phyloP scores from a whole-genome alignment of 2,797 vertebrate genomes.

The Orientallactaga sibirica region DNA sequence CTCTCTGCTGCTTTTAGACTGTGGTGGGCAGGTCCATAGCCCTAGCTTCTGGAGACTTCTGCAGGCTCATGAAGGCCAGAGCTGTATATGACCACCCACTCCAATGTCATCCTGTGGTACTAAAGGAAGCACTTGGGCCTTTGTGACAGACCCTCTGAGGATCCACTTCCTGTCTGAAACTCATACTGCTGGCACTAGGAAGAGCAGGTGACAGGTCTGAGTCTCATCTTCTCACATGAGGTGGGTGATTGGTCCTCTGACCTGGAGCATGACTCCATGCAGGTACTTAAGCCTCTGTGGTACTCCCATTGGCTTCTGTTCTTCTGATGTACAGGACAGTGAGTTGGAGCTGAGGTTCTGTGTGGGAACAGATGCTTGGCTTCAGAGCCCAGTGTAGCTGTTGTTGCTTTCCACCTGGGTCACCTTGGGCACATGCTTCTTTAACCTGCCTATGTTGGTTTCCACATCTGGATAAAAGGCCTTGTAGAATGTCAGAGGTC shows the following conservation, averaged over 20 bases:
- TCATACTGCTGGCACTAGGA: rapidly evolving
- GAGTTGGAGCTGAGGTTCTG: no score
- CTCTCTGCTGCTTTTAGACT: rapidly evolving
- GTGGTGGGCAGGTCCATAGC: rapidly evolving
- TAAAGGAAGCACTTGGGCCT: neutral
- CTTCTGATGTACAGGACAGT: neutral
- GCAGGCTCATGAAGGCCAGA: neutral
- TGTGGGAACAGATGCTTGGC: neutral
- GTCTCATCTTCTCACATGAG: rapidly evolving
- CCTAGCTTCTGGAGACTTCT: no score
- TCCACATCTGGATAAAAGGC: neutral
- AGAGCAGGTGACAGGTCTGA: neutral
- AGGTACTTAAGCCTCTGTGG: rapidly evolving
- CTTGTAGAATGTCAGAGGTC: neutral
- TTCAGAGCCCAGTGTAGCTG: neutral
- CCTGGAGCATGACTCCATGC: rapidly evolving
- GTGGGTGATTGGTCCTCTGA: rapidly evolving
- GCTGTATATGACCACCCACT: rapidly evolving
- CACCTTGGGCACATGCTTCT: neutral
- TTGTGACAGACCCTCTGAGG: neutral
- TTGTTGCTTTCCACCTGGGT: neutral
- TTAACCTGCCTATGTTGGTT: neutral
- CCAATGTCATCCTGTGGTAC: neutral
- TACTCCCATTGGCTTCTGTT: rapidly evolving
- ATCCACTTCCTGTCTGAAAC: neutral